Percentiles rank a stretch among this genome's conserved stretches.
Evolutionary conservation across 2,888 invertebrate species (phyloP).

Genomic region (Eupithecia insigniata): DNA sequence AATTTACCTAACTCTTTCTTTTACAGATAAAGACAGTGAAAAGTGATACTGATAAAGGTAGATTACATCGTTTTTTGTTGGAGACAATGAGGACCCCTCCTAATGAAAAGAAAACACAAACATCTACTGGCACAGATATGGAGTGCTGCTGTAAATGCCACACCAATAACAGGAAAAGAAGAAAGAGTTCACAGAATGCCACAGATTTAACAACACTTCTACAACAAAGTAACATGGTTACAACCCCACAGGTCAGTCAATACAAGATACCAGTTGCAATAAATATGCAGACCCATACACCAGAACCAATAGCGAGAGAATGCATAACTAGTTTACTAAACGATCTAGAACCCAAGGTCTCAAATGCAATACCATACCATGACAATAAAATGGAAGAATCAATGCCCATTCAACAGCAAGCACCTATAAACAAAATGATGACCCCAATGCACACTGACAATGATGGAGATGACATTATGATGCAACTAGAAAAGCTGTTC

Average conservation of each 20-base stretch:
- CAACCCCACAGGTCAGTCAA: constrained; percentile 31
- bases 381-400: constrained; percentile 30
- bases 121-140: constrained; percentile 46
- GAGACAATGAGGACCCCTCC: constrained; percentile 56
- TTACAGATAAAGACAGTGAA: constrained; percentile 71
- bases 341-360: constrained; percentile 29
- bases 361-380: constrained; percentile 40
- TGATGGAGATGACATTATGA: constrained; percentile 70
- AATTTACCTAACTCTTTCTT: not conserved
- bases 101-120: constrained; percentile 44
- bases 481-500: constrained; percentile 77
- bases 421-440: constrained; percentile 26
- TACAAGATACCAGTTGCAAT: constrained; percentile 49
- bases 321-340: constrained; percentile 26
- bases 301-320: constrained; percentile 31
- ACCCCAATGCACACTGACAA: constrained; percentile 33
- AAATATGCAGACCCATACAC: constrained; percentile 47
- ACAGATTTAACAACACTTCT: constrained; percentile 30
- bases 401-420: constrained; percentile 34
- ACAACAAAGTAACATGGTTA: constrained; percentile 31
- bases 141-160: constrained; percentile 65
- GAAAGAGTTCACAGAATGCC: constrained; percentile 39
- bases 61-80: constrained; percentile 65
- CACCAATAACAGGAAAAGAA: constrained; percentile 61
- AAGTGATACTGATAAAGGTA: constrained; percentile 68